Evolutionary conservation across 2,113 vertebrate genomes (phyloP).

Genomic region (Laticauda laticaudata): DNA sequence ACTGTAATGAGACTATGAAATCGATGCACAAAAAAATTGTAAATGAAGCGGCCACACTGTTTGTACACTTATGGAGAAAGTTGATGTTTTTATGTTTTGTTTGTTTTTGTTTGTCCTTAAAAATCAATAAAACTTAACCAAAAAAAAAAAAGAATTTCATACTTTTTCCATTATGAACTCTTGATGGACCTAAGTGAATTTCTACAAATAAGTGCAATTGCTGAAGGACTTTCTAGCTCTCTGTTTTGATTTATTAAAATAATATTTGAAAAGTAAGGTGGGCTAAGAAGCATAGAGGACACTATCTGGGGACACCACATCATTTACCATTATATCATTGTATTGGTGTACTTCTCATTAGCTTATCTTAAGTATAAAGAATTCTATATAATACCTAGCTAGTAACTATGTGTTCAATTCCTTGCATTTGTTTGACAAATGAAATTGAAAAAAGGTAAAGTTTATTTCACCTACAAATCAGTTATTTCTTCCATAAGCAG

Average conservation of each 20-base stretch:
- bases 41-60: too few relatives aligned
- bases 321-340: background rate
- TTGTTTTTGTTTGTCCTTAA: too few relatives aligned
- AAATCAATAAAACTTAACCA: too few relatives aligned
- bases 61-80: too few relatives aligned
- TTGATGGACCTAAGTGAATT: background rate
- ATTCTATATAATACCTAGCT: background rate
- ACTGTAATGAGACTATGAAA: too few relatives aligned
- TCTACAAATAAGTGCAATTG: background rate
- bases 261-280: background rate
- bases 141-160: background rate
- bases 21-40: too few relatives aligned
- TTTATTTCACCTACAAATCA: background rate
- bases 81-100: too few relatives aligned
- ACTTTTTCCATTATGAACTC: background rate
- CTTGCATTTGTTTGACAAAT: background rate
- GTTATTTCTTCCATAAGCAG: background rate
- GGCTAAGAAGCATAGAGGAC: background rate
- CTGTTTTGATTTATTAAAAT: background rate
- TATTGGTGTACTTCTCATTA: background rate
- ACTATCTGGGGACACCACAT: background rate
- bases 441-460: background rate
- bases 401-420: background rate
- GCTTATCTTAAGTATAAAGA: background rate
- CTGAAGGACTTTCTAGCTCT: background rate